phyloP scores from a whole-genome alignment of 2,888 invertebrate genomes.

The Rhynchonema sp. region DNA sequence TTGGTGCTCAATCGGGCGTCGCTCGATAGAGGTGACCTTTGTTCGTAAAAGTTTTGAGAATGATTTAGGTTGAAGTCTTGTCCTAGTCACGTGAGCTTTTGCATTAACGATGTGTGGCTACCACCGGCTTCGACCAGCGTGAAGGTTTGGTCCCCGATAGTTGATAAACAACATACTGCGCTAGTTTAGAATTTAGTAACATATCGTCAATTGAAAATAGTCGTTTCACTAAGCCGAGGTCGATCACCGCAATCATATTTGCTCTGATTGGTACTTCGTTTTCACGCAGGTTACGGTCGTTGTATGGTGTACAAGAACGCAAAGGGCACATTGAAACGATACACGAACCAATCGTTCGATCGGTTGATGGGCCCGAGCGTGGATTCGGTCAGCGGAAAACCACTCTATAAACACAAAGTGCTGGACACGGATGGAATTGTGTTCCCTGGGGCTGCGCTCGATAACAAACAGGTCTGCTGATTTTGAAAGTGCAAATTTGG shows the following conservation, averaged over 20 bases:
- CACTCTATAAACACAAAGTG: constrained; percentile 54
- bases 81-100: too few species aligned
- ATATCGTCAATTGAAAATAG: too few species aligned
- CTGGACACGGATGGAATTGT: constrained; percentile 85
- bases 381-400: constrained; percentile 54
- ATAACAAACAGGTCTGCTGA: constrained; percentile 25
- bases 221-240: too few species aligned
- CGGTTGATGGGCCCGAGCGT: constrained; percentile 74
- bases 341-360: constrained; percentile 80
- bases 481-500: neutral
- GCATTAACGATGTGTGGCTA: too few species aligned
- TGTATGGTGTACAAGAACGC: constrained; percentile 80
- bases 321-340: constrained; percentile 71
- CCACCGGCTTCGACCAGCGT: too few species aligned
- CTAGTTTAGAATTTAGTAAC: too few species aligned
- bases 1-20: constrained; percentile 86
- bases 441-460: constrained; percentile 49
- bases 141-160: too few species aligned
- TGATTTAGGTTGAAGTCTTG: too few species aligned
- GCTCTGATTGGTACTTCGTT: too few species aligned
- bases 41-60: too few species aligned
- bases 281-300: constrained; percentile 46
- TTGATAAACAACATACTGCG: too few species aligned
- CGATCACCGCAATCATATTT: too few species aligned
- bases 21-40: constrained; percentile 37